A percentile compares a stretch with the other conserved stretches of the same genome.
Evolutionary conservation across 2,113 vertebrate genomes (phyloP).

Genomic region (Larimichthys polyactis): DNA sequence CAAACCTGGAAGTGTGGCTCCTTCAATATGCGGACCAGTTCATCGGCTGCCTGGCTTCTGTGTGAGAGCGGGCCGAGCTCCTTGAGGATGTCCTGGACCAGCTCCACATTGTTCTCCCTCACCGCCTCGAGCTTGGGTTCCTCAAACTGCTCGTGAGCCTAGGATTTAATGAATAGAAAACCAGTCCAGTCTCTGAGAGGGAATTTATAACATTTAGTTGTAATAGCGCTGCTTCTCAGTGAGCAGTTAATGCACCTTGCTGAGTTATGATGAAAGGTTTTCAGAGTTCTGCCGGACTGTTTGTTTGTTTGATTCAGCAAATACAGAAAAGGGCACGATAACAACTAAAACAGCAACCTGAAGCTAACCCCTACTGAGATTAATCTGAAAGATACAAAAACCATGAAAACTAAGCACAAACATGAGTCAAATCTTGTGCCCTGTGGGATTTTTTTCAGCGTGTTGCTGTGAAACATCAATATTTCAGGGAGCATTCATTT

Average conservation of each 20-base stretch:
- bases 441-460: slow-evolving; percentile 4
- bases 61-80: slow-evolving; percentile 87
- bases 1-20: slow-evolving; percentile 96
- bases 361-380: slow-evolving; percentile 22
- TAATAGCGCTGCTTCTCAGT: neutral
- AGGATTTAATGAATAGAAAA: slow-evolving; percentile 14
- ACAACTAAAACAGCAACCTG: neutral
- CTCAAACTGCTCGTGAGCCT: slow-evolving; percentile 94
- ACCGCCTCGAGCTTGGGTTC: slow-evolving; percentile 95
- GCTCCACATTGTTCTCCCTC: slow-evolving; percentile 93
- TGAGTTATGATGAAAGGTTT: slow-evolving; percentile 22
- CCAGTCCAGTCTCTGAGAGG: neutral
- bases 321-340: slow-evolving; percentile 22
- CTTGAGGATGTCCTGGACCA: slow-evolving; percentile 95
- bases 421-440: slow-evolving; percentile 35
- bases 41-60: slow-evolving; percentile 85
- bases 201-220: neutral
- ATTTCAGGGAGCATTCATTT: slow-evolving; percentile 65
- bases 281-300: slow-evolving; percentile 5
- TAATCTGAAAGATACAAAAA: slow-evolving; percentile 11
- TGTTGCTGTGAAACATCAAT: slow-evolving; percentile 53
- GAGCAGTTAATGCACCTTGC: slow-evolving; percentile 12
- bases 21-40: slow-evolving; percentile 91
- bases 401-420: slow-evolving; percentile 27
- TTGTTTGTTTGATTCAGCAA: slow-evolving; percentile 14